A percentile compares a stretch with the other conserved stretches of the same genome.
Evolutionary conservation across 2,113 vertebrate species (phyloP).

Genomic region (Zeus faber): DNA sequence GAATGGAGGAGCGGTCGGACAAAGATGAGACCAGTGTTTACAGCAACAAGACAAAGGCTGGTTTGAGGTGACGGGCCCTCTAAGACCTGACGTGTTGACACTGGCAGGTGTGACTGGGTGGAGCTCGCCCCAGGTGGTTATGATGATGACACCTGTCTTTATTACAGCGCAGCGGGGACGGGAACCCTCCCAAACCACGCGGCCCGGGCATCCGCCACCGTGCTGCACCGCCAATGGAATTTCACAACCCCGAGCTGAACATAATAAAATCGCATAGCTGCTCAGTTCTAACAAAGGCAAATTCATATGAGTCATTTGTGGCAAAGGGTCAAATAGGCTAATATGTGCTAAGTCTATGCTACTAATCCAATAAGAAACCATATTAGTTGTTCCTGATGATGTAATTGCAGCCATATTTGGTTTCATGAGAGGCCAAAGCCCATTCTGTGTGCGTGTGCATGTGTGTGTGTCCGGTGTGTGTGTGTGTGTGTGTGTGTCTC

Average conservation of each 20-base stretch:
- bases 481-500: neutral
- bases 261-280: neutral
- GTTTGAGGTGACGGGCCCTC: constrained; percentile 29
- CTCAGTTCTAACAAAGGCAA: constrained; percentile 11
- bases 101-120: constrained; percentile 61
- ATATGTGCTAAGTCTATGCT: constrained; percentile 24
- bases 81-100: constrained; percentile 55
- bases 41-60: constrained; percentile 39
- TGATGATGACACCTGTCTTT: constrained; percentile 47
- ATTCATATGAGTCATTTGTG: constrained; percentile 28
- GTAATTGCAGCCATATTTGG: constrained; percentile 46
- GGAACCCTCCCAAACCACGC: constrained; percentile 29
- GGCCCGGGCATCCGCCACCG: constrained; percentile 23
- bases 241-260: neutral
- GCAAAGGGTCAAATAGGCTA: constrained; percentile 7
- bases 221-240: neutral
- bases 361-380: constrained; percentile 33
- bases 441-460: neutral
- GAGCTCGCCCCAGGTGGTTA: constrained; percentile 26
- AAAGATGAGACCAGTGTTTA: constrained; percentile 56
- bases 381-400: constrained; percentile 20
- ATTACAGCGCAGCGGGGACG: constrained; percentile 32
- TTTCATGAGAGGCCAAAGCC: constrained; percentile 20
- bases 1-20: constrained; percentile 32
- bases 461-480: neutral